Percentiles rank a stretch among this genome's conserved stretches.
Conservation (phyloP, 2,888 invertebrate genomes). For the Ischnus inquisitorius region DNA sequence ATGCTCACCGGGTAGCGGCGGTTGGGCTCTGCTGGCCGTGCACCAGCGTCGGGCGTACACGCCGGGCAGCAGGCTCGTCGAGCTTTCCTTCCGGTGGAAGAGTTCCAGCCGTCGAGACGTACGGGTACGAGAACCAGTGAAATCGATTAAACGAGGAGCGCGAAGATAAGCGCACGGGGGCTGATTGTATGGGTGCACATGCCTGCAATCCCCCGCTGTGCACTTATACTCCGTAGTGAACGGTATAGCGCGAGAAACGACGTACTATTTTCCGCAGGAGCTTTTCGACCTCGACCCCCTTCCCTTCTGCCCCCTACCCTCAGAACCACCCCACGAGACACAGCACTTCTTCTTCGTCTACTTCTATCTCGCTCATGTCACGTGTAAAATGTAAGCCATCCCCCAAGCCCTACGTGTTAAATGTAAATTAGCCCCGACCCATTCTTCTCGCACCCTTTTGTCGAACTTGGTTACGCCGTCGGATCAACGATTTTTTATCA, state of each 20-base stretch:
- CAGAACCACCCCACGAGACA: conserved; percentile 28
- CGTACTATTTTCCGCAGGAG: conserved; percentile 53
- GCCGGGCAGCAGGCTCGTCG: conserved; percentile 32
- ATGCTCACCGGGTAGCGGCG: conserved; percentile 47
- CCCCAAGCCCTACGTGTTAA: conserved; percentile 42
- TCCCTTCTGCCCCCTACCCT: neutral
- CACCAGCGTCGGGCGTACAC: conserved; percentile 5
- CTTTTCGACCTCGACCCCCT: conserved; percentile 42
- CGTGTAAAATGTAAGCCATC: conserved; percentile 62
- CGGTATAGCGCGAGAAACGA: conserved; percentile 22
- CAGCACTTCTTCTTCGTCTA: conserved; percentile 63
- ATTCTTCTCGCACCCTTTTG: conserved; percentile 34
- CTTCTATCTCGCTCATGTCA: conserved; percentile 42
- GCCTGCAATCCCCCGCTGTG: conserved; percentile 37
- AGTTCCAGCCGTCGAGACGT: conserved; percentile 48
- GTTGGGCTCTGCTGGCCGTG: conserved; percentile 23
- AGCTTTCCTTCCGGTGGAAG: conserved; percentile 44
- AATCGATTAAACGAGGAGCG: conserved; percentile 66
- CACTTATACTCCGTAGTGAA: conserved; percentile 33
- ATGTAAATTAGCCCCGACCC: conserved; percentile 61
- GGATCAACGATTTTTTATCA: conserved; percentile 13
- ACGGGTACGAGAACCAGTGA: conserved; percentile 41
- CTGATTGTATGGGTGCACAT: conserved; percentile 42
- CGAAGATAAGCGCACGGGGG: conserved; percentile 58
- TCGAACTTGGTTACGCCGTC: conserved; percentile 27